phyloP scores from a whole-genome alignment of 2,797 vertebrate species.

The Pelobates cultripes region DNA sequence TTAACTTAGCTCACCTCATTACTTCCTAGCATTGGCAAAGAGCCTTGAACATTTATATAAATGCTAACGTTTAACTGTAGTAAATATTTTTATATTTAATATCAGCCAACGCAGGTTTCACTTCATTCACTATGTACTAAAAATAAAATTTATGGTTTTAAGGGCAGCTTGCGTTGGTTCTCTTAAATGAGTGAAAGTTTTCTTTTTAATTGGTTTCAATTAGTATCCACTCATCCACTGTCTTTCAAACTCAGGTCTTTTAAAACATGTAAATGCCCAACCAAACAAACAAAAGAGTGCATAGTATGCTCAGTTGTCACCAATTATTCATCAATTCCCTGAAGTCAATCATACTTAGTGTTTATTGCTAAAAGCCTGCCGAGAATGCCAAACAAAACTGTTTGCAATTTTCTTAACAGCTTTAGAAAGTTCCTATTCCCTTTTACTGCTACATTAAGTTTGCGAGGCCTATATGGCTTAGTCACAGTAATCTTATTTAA shows the following conservation, averaged over 20 bases:
- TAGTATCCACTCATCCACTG: neutral
- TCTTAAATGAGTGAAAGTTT: too few species aligned
- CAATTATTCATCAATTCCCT: conserved; percentile 9
- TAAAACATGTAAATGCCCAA: neutral
- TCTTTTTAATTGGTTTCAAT: too few species aligned
- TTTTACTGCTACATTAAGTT: neutral
- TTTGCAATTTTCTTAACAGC: neutral
- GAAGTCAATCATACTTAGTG: conserved; percentile 12
- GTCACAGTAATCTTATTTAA: neutral
- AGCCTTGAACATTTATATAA: too few species aligned
- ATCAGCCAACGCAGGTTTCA: too few species aligned
- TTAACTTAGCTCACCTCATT: too few species aligned
- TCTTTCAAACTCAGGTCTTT: neutral
- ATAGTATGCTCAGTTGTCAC: neutral
- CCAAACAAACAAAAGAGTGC: neutral
- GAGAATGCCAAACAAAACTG: neutral
- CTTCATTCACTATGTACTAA: too few species aligned
- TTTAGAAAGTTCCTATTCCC: neutral
- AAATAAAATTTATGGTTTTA: too few species aligned
- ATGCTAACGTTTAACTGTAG: too few species aligned
- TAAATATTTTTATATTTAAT: too few species aligned
- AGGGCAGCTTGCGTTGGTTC: too few species aligned
- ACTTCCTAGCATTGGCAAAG: too few species aligned
- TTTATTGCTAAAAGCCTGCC: conserved; percentile 6
- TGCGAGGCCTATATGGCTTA: neutral